Evolutionary conservation across 2,888 invertebrate species (phyloP).

Genomic region (Scrobipalpa atriplicella): DNA sequence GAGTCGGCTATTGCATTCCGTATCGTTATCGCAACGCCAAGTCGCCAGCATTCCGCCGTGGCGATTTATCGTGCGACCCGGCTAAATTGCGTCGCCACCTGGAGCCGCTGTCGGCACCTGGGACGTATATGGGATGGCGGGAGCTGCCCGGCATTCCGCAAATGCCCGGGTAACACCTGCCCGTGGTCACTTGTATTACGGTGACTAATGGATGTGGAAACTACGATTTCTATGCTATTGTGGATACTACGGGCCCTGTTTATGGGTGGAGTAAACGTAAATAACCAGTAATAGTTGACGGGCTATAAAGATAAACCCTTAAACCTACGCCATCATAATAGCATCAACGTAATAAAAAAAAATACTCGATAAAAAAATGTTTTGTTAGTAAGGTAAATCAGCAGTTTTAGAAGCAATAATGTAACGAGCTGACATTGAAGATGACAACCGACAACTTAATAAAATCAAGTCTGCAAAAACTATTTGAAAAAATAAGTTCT

Average conservation of each 20-base stretch:
- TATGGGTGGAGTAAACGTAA: conserved; percentile 3
- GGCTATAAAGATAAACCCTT: background rate
- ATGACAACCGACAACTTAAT: no score
- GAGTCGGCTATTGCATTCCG: conserved; percentile 39
- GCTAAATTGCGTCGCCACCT: conserved; percentile 55
- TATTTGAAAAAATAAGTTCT: no score
- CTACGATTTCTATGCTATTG: conserved; percentile 24
- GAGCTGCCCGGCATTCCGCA: conserved; percentile 47
- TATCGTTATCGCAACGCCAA: conserved; percentile 43
- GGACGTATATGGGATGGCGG: conserved; percentile 26
- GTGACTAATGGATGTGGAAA: conserved; percentile 29
- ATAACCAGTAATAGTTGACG: background rate
- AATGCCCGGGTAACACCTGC: conserved; percentile 43
- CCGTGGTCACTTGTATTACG: conserved; percentile 34
- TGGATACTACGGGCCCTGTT: conserved; percentile 4
- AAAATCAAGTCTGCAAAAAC: no score
- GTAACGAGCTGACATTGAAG: no score
- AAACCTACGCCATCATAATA: no score
- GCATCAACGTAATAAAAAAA: no score
- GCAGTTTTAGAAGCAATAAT: no score
- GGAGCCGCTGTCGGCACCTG: conserved; percentile 43
- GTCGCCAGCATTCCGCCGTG: conserved; percentile 33
- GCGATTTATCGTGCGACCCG: conserved; percentile 55
- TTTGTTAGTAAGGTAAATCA: no score
- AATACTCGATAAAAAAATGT: no score